These are phyloP conservation scores for Muraenolepis orangiensis DNA, from an alignment of 2,797 vertebrate species.

Conservation along the genomic window DNA sequence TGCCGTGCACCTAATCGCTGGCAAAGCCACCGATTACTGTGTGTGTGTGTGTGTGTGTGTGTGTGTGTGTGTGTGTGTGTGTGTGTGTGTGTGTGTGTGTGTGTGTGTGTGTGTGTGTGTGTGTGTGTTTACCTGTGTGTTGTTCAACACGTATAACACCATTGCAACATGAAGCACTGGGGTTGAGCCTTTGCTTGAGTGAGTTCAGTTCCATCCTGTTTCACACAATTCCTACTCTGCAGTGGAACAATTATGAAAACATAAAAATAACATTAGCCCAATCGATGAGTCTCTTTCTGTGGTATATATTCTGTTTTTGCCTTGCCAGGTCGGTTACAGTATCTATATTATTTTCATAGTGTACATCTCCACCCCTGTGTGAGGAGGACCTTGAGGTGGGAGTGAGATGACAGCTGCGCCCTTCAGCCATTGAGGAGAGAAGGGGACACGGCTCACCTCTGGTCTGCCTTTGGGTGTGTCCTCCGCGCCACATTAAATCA, in stretches of 20 bases:
- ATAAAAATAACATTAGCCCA: too few species aligned
- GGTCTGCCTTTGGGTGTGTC: neutral
- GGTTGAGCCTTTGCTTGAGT: too few species aligned
- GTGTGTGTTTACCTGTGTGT: too few species aligned
- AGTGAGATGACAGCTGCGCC: neutral
- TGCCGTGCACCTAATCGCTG: neutral
- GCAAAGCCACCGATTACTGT: conserved; percentile 8
- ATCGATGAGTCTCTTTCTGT: too few species aligned
- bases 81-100: too few species aligned
- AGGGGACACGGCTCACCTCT: neutral
- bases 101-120: neutral
- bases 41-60: too few species aligned
- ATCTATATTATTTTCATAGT: neutral
- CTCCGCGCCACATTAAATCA: neutral
- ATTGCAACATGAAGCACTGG: too few species aligned
- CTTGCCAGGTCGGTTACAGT: neutral
- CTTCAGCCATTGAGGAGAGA: neutral
- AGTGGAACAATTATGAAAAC: too few species aligned
- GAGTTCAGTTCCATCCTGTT: too few species aligned
- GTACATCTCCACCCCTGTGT: neutral
- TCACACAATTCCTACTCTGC: too few species aligned
- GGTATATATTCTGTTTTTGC: too few species aligned
- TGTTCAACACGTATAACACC: neutral
- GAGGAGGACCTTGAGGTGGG: neutral
- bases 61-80: too few species aligned